A percentile compares a stretch with the other conserved stretches of the same genome.
These are phyloP conservation scores for Gandaritis pyraliata DNA, from an alignment of 2,888 invertebrate species.

Conservation along the genomic window DNA sequence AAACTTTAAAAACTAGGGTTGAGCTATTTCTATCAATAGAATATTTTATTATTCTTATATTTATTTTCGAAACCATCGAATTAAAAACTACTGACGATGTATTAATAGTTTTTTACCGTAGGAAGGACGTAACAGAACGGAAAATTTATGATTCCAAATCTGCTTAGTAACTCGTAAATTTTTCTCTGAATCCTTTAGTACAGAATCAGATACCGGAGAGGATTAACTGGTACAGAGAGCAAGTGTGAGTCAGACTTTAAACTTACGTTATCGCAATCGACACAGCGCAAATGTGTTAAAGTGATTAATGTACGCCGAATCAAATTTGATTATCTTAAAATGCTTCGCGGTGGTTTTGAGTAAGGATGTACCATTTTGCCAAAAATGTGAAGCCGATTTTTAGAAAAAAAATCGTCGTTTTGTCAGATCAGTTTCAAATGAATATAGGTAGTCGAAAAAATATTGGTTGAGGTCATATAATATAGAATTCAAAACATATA, in stretches of 20 bases:
- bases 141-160: too few relatives aligned
- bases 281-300: constrained; percentile 73
- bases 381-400: background rate
- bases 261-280: constrained; percentile 63
- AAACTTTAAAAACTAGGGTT: too few relatives aligned
- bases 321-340: constrained; percentile 75
- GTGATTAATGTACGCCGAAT: constrained; percentile 76
- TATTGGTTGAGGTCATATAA: too few relatives aligned
- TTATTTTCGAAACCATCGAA: too few relatives aligned
- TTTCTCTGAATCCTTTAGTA: too few relatives aligned
- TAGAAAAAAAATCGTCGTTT: background rate
- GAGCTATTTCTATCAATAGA: too few relatives aligned
- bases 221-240: constrained; percentile 14
- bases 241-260: constrained; percentile 40
- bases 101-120: too few relatives aligned
- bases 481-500: too few relatives aligned
- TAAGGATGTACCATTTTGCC: constrained; percentile 18
- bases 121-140: too few relatives aligned
- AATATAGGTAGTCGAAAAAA: background rate
- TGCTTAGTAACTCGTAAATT: too few relatives aligned
- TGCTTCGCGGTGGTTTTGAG: constrained; percentile 44
- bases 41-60: too few relatives aligned
- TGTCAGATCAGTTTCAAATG: background rate
- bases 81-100: too few relatives aligned
- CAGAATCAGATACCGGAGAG: background rate